phyloP scores from a whole-genome alignment of 2,888 invertebrate genomes.

The Belgica antarctica region DNA sequence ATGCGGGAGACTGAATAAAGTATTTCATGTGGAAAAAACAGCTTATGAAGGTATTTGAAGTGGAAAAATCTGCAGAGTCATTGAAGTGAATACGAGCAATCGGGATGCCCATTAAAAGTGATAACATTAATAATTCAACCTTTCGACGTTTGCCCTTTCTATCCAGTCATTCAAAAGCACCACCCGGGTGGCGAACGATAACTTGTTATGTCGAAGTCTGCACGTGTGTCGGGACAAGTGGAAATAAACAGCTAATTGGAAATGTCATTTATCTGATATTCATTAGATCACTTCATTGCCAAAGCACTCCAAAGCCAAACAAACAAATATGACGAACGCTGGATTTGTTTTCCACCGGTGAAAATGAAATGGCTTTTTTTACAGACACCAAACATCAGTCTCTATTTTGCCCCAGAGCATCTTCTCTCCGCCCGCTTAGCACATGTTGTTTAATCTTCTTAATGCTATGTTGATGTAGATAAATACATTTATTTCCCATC shows the following conservation, averaged over 20 bases:
- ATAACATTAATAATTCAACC: neutral
- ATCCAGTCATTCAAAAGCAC: neutral
- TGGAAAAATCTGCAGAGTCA: constrained; percentile 3
- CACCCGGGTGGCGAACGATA: neutral
- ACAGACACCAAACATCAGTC: constrained; percentile 19
- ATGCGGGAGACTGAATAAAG: neutral
- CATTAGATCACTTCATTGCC: constrained; percentile 38
- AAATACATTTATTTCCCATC: constrained; percentile 37
- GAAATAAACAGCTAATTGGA: constrained; percentile 18
- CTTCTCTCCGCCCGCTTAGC: neutral
- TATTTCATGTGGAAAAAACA: constrained; percentile 25
- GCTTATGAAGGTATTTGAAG: neutral
- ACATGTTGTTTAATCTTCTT: constrained; percentile 43
- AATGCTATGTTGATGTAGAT: constrained; percentile 42
- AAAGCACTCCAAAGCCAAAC: neutral
- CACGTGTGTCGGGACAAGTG: neutral
- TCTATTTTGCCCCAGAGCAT: constrained; percentile 2
- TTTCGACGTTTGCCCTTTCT: neutral
- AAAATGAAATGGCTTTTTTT: constrained; percentile 39
- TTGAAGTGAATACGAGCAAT: neutral
- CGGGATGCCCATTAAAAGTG: constrained; percentile 14
- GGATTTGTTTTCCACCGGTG: constrained; percentile 11
- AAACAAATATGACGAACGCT: constrained; percentile 31
- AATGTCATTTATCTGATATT: constrained; percentile 39
- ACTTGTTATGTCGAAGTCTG: neutral